Evolutionary conservation across 2,888 invertebrate species (phyloP), one percentile per base, ranked within the genome.

Genomic region (Empis livida): DNA sequence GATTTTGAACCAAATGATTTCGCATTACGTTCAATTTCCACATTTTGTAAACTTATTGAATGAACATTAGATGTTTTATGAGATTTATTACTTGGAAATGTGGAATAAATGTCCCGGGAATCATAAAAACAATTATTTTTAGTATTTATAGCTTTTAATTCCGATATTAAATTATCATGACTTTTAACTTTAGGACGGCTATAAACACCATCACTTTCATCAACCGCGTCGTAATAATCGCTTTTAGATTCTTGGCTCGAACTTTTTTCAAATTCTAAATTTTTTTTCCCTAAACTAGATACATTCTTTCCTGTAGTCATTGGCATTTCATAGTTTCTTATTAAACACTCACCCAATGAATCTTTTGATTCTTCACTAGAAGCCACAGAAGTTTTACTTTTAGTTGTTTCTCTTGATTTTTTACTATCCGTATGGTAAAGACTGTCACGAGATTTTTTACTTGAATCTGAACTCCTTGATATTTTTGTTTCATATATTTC

Each of bases 181-280:
- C 78, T 78, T 54, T 76, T 76, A 4, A 73, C 72, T 52, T 74
- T 76, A 13, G 64, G 63, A 0, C 62, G 55, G 5, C 54, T 49
- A 30, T 57, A 60, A 2, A 65, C 47, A 5, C 55, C 54, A 43
- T 62, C 61, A 14, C 55, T 57, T 41, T 61, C 61, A 47, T 75
- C 69, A 57, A 78, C 79, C 0, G 78, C 73, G 61, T 82, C 82
- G 56, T 79, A 80, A 59, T 80, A 79, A 59, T 83, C 82, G 55
- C 79, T 80, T 56, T 78, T 79, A 0, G 82, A 83, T 56, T 82
- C 83, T 51, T 78, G 74, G 59, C 82, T 82, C 1, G 82, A 82
- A 27, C 79, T 77, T 51, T 82, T 73, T 10, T 82, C 82, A 52
- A 61, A 65, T 31, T 61, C 59, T 10, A 49, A 41, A 11, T 62